Evolutionary conservation across 2,888 invertebrate genomes (phyloP).

Genomic region (Nesidiocoris tenuis): DNA sequence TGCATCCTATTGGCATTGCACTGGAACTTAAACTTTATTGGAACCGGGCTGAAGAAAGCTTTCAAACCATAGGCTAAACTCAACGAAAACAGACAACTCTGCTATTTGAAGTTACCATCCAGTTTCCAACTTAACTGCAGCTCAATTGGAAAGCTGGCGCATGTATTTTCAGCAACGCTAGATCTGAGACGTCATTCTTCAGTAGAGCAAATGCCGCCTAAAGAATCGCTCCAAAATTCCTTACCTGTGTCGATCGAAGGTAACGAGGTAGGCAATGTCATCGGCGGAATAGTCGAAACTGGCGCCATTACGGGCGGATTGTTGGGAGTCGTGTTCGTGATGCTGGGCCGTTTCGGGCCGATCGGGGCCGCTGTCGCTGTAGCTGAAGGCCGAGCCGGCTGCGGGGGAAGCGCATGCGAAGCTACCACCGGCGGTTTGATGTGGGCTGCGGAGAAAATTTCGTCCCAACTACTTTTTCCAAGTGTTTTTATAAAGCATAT

Average conservation of each 20-base stretch:
- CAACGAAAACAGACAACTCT: too few species aligned
- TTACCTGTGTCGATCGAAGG: constrained; percentile 45
- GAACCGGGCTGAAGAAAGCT: too few species aligned
- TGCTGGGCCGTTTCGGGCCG: constrained; percentile 50
- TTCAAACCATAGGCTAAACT: background rate
- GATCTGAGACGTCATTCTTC: background rate
- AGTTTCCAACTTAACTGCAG: background rate
- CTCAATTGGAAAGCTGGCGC: too few species aligned
- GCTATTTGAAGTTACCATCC: background rate
- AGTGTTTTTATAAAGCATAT: too few species aligned
- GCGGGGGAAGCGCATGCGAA: constrained; percentile 53
- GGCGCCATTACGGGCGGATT: constrained; percentile 36
- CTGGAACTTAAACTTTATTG: too few species aligned
- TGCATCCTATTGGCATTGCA: too few species aligned
- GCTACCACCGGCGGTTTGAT: constrained; percentile 52
- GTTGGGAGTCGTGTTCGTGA: constrained; percentile 35
- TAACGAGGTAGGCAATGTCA: constrained; percentile 29
- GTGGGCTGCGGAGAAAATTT: constrained; percentile 37
- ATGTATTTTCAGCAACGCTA: too few species aligned
- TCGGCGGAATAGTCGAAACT: constrained; percentile 34
- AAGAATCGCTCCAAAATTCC: background rate
- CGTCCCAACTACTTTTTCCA: too few species aligned
- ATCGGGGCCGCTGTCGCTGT: constrained; percentile 56
- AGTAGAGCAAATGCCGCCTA: background rate
- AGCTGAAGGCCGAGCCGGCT: constrained; percentile 52